phyloP scores from a whole-genome alignment of 2,888 invertebrate species.

The Erynnis tages region DNA sequence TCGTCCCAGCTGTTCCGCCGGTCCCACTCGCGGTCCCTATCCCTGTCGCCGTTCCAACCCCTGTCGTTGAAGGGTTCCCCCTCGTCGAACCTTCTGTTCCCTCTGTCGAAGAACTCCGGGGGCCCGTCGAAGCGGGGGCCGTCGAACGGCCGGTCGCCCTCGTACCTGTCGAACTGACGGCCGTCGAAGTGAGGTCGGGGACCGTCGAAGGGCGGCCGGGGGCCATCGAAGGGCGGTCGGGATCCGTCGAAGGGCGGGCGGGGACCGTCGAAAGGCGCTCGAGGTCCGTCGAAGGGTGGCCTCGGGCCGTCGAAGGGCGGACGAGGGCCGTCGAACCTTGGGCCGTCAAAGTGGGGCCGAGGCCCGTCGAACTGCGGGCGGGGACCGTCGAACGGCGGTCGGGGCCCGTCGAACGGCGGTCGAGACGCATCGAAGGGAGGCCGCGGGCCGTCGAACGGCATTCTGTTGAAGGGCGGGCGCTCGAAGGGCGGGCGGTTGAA shows the following conservation, averaged over 20 bases:
- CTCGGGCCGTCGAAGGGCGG: slow-evolving; percentile 51
- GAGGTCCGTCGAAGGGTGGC: slow-evolving; percentile 51
- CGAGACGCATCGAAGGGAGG: slow-evolving; percentile 58
- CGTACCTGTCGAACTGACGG: slow-evolving; percentile 35
- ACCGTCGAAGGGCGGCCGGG: slow-evolving; percentile 47
- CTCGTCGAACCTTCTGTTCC: slow-evolving; percentile 66
- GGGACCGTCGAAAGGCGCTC: slow-evolving; percentile 53
- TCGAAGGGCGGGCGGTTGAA: slow-evolving; percentile 55
- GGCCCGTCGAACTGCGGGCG: slow-evolving; percentile 45
- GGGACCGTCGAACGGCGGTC: slow-evolving; percentile 46
- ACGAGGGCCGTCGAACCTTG: slow-evolving; percentile 52
- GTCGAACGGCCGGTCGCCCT: slow-evolving; percentile 39
- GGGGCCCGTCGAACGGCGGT: slow-evolving; percentile 46
- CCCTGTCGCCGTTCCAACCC: slow-evolving; percentile 60
- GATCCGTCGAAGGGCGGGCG: slow-evolving; percentile 49
- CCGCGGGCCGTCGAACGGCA: slow-evolving; percentile 48
- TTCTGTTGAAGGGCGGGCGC: slow-evolving; percentile 47
- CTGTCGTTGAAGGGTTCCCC: slow-evolving; percentile 63
- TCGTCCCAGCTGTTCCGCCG: slow-evolving; percentile 59
- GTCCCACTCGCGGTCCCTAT: slow-evolving; percentile 52
- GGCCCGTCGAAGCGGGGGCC: slow-evolving; percentile 50
- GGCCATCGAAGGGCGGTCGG: slow-evolving; percentile 46
- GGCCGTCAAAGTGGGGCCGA: slow-evolving; percentile 36
- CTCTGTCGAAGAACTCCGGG: slow-evolving; percentile 68
- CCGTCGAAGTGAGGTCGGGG: slow-evolving; percentile 43